Evolutionary conservation across 2,888 invertebrate genomes (phyloP), one percentile per base, ranked within the genome.

Genomic region (Yponomeuta malinellus): DNA sequence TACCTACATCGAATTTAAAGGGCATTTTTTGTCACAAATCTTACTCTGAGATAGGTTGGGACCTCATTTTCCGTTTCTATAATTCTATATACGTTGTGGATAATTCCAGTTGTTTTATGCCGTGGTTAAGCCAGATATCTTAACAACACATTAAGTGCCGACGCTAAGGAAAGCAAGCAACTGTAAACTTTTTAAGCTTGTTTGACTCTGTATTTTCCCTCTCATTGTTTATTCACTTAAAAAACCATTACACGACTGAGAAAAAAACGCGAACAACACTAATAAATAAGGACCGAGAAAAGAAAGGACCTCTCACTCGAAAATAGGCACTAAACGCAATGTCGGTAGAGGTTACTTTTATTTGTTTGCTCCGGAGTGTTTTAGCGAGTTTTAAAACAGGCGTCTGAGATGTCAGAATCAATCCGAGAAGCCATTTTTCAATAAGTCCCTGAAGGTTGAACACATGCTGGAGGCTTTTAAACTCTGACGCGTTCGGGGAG

Each of bases 341-440:
- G 31, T 10, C 8, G 15, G 9, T 52, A 69, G 15, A 69, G 29
- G 31, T 59, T 10, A 52, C 65, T 64, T 65, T 70, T 52, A 4
- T 8, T 33, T 64, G 8, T 37, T 23, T 29, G 37, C 37, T 43
- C 59, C 15, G 10, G 63, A 84, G 82, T 79, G 79, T 86, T 88
- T 86, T 84, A 83, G 80, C 82, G 78, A 79, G 81, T 85, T 87
- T 85, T 85, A 86, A 88, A 89, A 86, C 84, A 77, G 79, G 80
- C 79, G 79, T 80, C 81, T 74, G 79, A 82, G 82, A 83, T 79
- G 91, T 91, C 90, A 86, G 83, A 89, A 87, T 89, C 88, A 90
- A 91, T 90, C 88, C 86, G 78, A 76, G 78, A 74, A 81, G 87
- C 90, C 89, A 90, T 90, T 90, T 90, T 89, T 90, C 90, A 90